Base-by-base conservation (phyloP, 2,797 vertebrate species). In the Sebastes vulpes region DNA sequence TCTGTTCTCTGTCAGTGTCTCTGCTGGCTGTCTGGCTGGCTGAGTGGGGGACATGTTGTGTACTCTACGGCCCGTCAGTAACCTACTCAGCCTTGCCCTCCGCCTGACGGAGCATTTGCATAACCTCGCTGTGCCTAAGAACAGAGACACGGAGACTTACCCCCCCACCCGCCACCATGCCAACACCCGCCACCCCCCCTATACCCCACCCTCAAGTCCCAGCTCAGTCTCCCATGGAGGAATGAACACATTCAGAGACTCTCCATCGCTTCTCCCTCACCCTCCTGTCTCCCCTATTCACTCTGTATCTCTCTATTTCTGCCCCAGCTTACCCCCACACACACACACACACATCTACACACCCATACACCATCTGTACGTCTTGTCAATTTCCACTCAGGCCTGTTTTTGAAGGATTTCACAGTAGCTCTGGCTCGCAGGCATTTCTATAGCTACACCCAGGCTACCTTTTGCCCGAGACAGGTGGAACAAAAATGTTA, bases 41-140 rank as follows among this genome's bases (percentile, higher is more conserved):
- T 92, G 91, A 91, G 92, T 95, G 93, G 89, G 93, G 95, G 95
- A 95, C 96, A 96, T 95, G 95, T 96, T 96, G 95, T 96, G 95
- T 95, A 95, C 92, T 96, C 94, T 95, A 96, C 92, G 95, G 95
- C 94, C 96, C 95, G 95, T 96, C 96, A 96, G 95, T 95, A 95
- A 94, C 95, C 95, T 96, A 95, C 94, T 96, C 96, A 97, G 94
- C 96, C 96, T 96, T 97, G 95, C 90, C 95, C 94, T 94, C 89
- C 85, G 91, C 87, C 95, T 96, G 96, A 96, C 93, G 93, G 94
- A 95, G 93, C 91, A 96, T 97, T 96, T 96, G 95, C 96, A 97
- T 97, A 96, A 95, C 95, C 92, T 95, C 91, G 85, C 94, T 94
- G 90, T 88, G 92, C 91, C 92, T 93, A 94, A 94, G 92, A 95